Evolutionary conservation across 2,113 vertebrate genomes (phyloP), one percentile per base, ranked within the genome.

Genomic region (Dromiciops gliroides): DNA sequence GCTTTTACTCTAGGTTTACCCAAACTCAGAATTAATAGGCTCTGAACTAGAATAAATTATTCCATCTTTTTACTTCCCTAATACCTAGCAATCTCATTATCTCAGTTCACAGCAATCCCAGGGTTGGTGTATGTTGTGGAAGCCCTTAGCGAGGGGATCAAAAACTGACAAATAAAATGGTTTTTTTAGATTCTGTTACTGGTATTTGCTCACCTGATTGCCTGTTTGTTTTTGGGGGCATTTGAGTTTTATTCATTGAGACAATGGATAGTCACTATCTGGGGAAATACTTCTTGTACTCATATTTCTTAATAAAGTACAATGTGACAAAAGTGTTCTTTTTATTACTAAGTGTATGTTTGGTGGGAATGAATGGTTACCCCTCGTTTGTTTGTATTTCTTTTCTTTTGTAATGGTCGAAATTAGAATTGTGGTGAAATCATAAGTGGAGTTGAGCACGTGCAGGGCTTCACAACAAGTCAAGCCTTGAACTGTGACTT

Each of bases 51-150:
- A 94, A 51, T 8, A 0, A 31, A n/a, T 94, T 3, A 0, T 95
- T n/a, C 11, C 88, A 14, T 96, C 90, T 97, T 92, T 91, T 94
- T 51, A 9, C 92, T 52, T 96, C 94, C 94, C 95, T 56, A 67
- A 89, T 52, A 26, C 96, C 92, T 90, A 16, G 28, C 50, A 96
- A 56, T 83, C 2, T 50, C 89, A 75, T 89, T 89, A 50, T 94
- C 92, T n/a, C 67, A 50, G 83, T 89, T 97, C 89, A 3, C 51
- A 44, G 90, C 51, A 48, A 48, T 44, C n/a, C 37, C n/a, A 83
- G 67, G 90, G n/a, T 37, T 92, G 91, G 26, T 90, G 0, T 96
- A 9, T 31, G 50, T 44, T 90, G 7, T 23, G 7, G 67, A 90
- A 93, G 91, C 10, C 50, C 48, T 90, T 51, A 91, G 89, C 92